These are phyloP conservation scores for Poecile atricapillus DNA, from an alignment of 2,113 vertebrate species.

Conservation along the genomic window DNA sequence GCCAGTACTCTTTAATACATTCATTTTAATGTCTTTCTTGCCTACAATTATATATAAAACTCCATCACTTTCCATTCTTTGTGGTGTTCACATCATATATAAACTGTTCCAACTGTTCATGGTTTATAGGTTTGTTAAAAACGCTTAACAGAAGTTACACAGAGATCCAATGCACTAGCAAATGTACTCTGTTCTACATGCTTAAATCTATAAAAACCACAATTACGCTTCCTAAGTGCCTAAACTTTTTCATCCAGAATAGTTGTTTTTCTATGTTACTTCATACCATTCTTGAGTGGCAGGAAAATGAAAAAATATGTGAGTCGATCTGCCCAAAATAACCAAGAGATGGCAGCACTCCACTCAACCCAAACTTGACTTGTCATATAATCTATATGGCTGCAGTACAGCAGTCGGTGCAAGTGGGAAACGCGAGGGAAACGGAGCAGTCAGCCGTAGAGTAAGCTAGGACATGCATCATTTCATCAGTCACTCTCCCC, in stretches of 20 bases:
- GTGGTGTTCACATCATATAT: not conserved
- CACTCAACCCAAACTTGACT: not conserved
- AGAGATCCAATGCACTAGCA: not conserved
- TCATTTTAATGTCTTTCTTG: not conserved
- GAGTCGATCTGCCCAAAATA: not conserved
- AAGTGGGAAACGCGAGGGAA: not conserved
- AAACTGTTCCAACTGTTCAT: not conserved
- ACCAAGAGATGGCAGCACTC: conserved; percentile 59
- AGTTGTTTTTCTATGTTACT: not conserved
- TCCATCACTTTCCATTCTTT: not conserved
- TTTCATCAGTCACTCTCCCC: not conserved
- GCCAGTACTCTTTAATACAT: not conserved
- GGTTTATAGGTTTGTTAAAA: not conserved
- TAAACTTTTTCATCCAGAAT: not conserved
- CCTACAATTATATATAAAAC: not conserved
- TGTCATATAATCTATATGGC: not conserved
- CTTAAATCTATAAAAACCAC: not conserved
- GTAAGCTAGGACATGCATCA: not conserved
- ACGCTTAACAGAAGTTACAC: not conserved
- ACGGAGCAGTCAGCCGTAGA: not conserved
- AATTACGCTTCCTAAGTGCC: conserved; percentile 16
- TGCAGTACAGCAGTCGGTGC: not conserved
- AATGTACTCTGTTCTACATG: not conserved
- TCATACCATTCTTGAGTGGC: not conserved
- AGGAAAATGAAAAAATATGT: not conserved